Evolutionary conservation across 2,888 invertebrate genomes (phyloP), one percentile per base, ranked within the genome.

Genomic region (Drosophila putrida): DNA sequence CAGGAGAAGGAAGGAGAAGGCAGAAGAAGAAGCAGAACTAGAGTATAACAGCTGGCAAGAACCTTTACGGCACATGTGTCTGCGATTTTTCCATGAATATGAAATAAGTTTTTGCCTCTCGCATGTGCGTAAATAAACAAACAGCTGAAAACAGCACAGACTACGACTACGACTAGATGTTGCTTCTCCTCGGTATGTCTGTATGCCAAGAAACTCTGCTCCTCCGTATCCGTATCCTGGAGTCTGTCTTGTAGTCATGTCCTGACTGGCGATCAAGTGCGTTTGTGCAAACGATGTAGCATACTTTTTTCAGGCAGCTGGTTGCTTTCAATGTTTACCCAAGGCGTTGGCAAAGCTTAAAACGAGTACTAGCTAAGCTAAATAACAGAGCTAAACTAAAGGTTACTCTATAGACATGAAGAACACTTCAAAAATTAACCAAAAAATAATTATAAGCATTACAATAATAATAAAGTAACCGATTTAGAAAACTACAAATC

Each of bases 21-120:
- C n/a, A n/a, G n/a, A n/a, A n/a, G 28, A 25, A 58, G 13, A 54
- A 11, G 36, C 15, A 50, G 46, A 51, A n/a, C 53, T 11, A 57
- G 44, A 61, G 36, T 31, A 46, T 44, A 69, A 62, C 78, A 77
- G 78, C 69, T 73, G 68, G 60, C 63, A 33, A 84, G 77, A 69
- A 85, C 83, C 75, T 87, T 71, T 72, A 67, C 71, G 69, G 80
- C 83, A 88, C 75, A 84, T 82, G 85, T 88, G 88, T 74, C 85
- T 87, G 75, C 82, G 71, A 87, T 79, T 89, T 87, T 87, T 88
- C 87, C 81, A 87, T 87, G 87, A 87, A 87, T 87, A 88, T 83
- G 81, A 87, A 87, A 87, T 90, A 83, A 79, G 83, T 88, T 77
- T 71, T 79, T 73, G 68, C 86, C 58, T 85, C 77, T 85, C 77